phyloP scores from a whole-genome alignment of 1,140 invertebrate species.

The Cyclina sinensis region DNA sequence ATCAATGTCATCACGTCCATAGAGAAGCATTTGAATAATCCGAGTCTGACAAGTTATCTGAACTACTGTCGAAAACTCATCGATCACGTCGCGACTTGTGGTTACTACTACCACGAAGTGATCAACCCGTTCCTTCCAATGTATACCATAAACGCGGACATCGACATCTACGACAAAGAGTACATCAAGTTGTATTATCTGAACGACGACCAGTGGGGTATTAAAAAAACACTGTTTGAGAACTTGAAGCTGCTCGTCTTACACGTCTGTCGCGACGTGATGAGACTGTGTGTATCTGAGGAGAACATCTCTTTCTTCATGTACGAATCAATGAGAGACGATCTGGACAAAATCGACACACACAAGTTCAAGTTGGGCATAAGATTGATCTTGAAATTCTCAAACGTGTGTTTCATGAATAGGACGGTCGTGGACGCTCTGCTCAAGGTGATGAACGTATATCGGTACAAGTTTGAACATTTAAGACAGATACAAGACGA shows the following conservation, averaged over 20 bases:
- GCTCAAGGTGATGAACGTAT: neutral
- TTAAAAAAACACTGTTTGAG: neutral
- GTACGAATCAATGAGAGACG: slow-evolving; percentile 21
- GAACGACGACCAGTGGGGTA: neutral
- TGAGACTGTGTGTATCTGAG: neutral
- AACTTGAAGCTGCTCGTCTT: too few species aligned
- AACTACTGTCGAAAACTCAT: slow-evolving; percentile 13
- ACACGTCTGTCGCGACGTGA: neutral
- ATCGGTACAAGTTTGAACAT: neutral
- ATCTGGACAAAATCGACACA: neutral
- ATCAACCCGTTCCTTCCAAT: slow-evolving; percentile 31
- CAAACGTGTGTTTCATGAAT: too few species aligned
- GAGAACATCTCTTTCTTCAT: neutral
- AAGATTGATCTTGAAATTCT: neutral
- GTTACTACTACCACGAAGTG: slow-evolving; percentile 20
- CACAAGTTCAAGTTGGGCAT: neutral
- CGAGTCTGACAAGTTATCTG: neutral
- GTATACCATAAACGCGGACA: slow-evolving; percentile 14
- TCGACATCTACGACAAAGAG: slow-evolving; percentile 30
- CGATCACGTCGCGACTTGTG: neutral
- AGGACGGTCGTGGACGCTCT: neutral
- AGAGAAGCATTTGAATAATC: neutral
- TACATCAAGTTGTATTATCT: neutral
- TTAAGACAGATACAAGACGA: slow-evolving; percentile 14
- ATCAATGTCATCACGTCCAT: neutral